These are phyloP conservation scores for Prunella strophiata DNA, from an alignment of 2,797 vertebrate genomes.

Conservation along the genomic window DNA sequence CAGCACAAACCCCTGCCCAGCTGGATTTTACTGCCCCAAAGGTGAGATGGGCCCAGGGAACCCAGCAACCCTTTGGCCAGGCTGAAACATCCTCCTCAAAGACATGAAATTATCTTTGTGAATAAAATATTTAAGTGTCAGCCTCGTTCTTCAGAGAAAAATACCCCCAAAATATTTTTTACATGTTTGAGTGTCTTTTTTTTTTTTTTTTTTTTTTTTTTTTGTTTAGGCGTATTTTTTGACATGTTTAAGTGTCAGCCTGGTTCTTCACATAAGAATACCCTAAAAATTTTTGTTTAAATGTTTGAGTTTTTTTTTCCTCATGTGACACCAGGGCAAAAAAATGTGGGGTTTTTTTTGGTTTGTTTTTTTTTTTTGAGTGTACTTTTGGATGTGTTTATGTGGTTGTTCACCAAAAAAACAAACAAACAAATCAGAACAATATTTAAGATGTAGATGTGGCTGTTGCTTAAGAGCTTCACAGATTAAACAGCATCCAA, in stretches of 20 bases:
- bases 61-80: not conserved
- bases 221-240: not conserved
- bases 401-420: not conserved
- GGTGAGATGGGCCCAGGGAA: conserved; percentile 71
- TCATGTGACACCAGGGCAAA: no score
- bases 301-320: not conserved
- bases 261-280: not conserved
- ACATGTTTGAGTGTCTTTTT: not conserved
- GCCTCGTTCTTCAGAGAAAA: not conserved
- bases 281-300: not conserved
- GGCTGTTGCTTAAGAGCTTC: not conserved
- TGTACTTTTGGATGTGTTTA: not conserved
- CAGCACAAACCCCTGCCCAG: conserved; percentile 81
- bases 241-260: not conserved
- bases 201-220: no score
- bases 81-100: not conserved
- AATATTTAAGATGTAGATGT: fast-evolving
- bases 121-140: not conserved
- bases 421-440: no score
- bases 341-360: no score
- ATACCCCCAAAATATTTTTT: not conserved
- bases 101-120: not conserved
- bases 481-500: not conserved
- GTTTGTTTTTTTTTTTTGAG: no score
- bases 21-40: conserved; percentile 92